Conservation (phyloP, 2,113 vertebrate species). For the Pitta sordida region DNA sequence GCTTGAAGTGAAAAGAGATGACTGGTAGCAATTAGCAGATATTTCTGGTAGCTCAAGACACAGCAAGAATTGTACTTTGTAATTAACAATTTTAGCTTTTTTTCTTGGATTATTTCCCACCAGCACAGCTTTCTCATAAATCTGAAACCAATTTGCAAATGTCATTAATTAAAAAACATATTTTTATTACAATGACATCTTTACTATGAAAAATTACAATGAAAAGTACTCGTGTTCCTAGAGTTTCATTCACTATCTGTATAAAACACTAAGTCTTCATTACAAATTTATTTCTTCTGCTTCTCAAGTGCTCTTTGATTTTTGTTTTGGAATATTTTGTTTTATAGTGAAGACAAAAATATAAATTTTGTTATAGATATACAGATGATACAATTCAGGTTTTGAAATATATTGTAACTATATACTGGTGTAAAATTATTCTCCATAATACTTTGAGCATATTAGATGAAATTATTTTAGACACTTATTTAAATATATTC, state of each 20-base stretch:
- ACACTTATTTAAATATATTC: not conserved
- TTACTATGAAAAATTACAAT: not conserved
- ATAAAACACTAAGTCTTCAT: not conserved
- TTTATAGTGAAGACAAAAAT: not conserved
- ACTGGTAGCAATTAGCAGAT: slow-evolving; percentile 36
- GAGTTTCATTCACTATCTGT: not conserved
- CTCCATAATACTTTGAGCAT: not conserved
- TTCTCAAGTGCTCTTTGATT: not conserved
- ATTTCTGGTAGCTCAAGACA: slow-evolving; percentile 36
- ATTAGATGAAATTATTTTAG: not conserved
- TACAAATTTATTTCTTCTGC: not conserved
- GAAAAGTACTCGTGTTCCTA: not conserved
- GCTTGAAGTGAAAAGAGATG: slow-evolving; percentile 5
- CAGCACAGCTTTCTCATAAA: slow-evolving; percentile 27
- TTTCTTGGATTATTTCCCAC: slow-evolving; percentile 48
- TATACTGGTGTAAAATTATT: not conserved
- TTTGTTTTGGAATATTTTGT: not conserved
- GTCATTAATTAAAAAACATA: slow-evolving; percentile 29
- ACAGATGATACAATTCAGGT: not conserved
- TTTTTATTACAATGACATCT: slow-evolving; percentile 16
- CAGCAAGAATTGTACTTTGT: slow-evolving; percentile 1
- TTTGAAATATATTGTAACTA: not conserved
- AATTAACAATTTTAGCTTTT: slow-evolving; percentile 39
- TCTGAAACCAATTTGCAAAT: slow-evolving; percentile 47
- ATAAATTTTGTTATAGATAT: not conserved